Base-by-base conservation (phyloP, 2,797 vertebrate species). In the Pteropus rufus region DNA sequence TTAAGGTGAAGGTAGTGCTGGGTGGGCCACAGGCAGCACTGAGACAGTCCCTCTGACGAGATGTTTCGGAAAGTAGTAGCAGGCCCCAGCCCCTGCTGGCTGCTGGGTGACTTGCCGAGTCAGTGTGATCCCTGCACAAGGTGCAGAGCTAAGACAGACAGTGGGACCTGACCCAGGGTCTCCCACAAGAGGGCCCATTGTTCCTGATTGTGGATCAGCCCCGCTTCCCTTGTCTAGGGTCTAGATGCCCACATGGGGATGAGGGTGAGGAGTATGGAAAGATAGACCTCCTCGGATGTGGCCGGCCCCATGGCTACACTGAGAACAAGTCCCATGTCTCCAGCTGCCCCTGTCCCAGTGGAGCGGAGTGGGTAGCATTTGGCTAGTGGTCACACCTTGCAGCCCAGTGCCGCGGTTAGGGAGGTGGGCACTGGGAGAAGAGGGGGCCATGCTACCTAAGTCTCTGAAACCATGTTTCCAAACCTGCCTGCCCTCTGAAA, bases 251-350 rank as follows among this genome's bases (percentile, higher is more conserved):
- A 11, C 12, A 14, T 36, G 5, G 23, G 21, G 11, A 7, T 0
- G 2, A 85, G 36, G 7, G 26, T 36, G 9, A 8, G 7, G 12
- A 10, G 2, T 56, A 10, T 52, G 21, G 44, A 14, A 10, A 23
- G 49, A 54, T 16, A n/a, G 84, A 7, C 2, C 2, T 4, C 19
- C 11, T 0, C 56, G 52, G n/a, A 6, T 11, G 0, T 58, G 64
- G 21, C 29, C 2, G 0, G 18, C 14, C 21, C 46, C 23, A 4
- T 0, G 11, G 18, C 58, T 36, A 23, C 23, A 2, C n/a, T 0
- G 16, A 36, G 62, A 64, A 4, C 64, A 56, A 39, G 19, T 52
- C 46, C 46, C 15, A 0, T 79, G 65, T 52, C 11, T 76, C 67
- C 1, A 4, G 41, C 49, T 1, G 2, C 12, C 12, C 60, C 54